Evolutionary conservation across 1,140 invertebrate species (phyloP), one percentile per base, ranked within the genome.

Genomic region (Zaprionus kolodkinae): DNA sequence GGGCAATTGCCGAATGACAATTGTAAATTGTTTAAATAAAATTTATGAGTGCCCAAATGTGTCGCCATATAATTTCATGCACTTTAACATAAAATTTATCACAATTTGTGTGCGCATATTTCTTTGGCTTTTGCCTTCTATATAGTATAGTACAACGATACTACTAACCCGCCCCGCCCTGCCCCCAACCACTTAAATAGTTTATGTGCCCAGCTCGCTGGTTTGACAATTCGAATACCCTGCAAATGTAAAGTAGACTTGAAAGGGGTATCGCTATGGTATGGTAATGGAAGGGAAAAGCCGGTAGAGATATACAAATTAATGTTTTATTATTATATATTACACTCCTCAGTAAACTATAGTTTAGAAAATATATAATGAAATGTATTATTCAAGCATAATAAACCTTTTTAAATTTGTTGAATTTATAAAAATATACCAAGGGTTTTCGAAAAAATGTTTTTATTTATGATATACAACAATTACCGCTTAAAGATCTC

Each of bases 1-100:
- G 75, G 74, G 77, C 85, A 87, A 86, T 89, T 88, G 70, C 78
- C 71, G 76, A 88, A 81, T 88, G 85, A 89, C 85, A 88, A 89
- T 88, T 88, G 81, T 88, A 88, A 88, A 88, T 89, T 88, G 85
- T 88, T 88, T 89, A 88, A 89, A 88, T 88, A 88, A 81, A 88
- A 88, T 88, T 88, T 88, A 88, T 88, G 81, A 85, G 74, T 88
- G 85, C 81, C 85, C 85, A 88, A 89, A 88, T 88, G 85, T 88
- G 85, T 88, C 85, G 81, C 85, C 85, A 85, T 88, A 88, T 88
- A 88, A 88, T 88, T 88, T 89, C 81, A 88, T 88, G 85, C 85
- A 88, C 85, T 88, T 88, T 89, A 88, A 85, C 85, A 89, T 89
- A 81, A 88, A 89, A 88, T 88, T 88, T 88, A 88, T 88, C 85